A percentile compares a stretch with the other conserved stretches of the same genome.
Conservation (phyloP, 1,140 invertebrate genomes). For the Leptestheria dahalacensis region DNA sequence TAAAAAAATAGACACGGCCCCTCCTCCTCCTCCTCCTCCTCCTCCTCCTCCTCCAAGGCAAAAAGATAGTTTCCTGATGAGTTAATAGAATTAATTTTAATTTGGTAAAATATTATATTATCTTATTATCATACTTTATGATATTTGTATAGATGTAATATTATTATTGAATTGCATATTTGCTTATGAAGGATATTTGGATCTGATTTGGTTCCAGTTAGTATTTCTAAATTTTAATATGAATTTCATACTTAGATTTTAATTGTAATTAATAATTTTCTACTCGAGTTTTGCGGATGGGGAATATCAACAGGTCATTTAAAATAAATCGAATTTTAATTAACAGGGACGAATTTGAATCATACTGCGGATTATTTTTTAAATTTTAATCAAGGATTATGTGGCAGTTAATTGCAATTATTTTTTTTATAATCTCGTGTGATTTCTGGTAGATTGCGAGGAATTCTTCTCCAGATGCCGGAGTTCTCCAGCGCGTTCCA, state of each 20-base stretch:
- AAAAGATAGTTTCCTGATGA: not conserved
- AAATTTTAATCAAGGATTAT: not conserved
- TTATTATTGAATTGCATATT: no score
- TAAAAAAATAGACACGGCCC: not conserved
- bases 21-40: not conserved
- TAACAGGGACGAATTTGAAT: no score
- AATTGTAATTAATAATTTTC: no score
- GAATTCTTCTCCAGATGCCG: conserved; percentile 11
- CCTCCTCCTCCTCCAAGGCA: not conserved
- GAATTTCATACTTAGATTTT: no score
- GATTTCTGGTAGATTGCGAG: not conserved
- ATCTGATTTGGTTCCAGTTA: no score
- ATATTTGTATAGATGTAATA: no score
- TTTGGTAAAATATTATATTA: not conserved
- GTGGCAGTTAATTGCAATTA: not conserved
- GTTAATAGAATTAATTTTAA: not conserved
- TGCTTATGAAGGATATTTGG: no score
- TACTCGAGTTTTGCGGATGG: no score
- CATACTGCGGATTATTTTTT: no score
- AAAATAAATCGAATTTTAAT: no score
- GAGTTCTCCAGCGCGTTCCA: conserved; percentile 9
- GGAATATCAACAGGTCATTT: no score
- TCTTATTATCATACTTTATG: not conserved
- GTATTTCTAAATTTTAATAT: no score
- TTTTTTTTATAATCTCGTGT: not conserved